These are phyloP conservation scores for Emydocephalus ijimae DNA, from an alignment of 2,113 vertebrate genomes.

Conservation along the genomic window DNA sequence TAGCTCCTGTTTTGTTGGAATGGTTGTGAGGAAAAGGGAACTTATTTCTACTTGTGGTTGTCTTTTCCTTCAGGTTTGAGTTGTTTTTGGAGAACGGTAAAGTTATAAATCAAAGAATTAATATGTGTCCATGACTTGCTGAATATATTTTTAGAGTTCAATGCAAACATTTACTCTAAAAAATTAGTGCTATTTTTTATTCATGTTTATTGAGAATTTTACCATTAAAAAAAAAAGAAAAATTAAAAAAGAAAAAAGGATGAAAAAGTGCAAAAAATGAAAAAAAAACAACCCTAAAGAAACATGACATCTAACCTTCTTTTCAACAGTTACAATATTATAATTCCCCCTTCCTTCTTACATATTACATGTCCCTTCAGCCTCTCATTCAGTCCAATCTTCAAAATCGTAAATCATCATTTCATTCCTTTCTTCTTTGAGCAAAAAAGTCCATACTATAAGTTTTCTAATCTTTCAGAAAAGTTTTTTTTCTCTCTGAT, in stretches of 20 bases:
- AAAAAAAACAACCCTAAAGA: neutral
- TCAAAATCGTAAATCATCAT: neutral
- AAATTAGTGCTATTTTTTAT: neutral
- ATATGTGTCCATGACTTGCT: neutral
- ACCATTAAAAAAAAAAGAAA: neutral
- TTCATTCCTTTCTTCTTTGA: neutral
- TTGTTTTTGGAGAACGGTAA: neutral
- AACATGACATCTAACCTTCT: neutral
- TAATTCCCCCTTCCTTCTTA: neutral
- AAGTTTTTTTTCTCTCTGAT: neutral
- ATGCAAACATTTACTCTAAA: neutral
- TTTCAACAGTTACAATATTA: neutral
- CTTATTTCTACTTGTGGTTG: neutral
- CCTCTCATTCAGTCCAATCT: neutral
- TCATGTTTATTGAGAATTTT: neutral
- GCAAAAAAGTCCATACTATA: neutral
- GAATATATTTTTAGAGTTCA: neutral
- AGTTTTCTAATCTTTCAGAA: neutral
- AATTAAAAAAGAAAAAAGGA: neutral
- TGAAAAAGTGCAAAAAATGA: neutral
- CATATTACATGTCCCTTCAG: neutral
- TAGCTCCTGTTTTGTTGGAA: neutral
- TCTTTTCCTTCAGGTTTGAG: neutral
- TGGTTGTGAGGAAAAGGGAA: neutral
- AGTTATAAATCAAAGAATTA: neutral